A percentile compares a stretch with the other conserved stretches of the same genome.
Evolutionary conservation across 2,113 vertebrate genomes (phyloP).

Genomic region (Takifugu bimaculatus): DNA sequence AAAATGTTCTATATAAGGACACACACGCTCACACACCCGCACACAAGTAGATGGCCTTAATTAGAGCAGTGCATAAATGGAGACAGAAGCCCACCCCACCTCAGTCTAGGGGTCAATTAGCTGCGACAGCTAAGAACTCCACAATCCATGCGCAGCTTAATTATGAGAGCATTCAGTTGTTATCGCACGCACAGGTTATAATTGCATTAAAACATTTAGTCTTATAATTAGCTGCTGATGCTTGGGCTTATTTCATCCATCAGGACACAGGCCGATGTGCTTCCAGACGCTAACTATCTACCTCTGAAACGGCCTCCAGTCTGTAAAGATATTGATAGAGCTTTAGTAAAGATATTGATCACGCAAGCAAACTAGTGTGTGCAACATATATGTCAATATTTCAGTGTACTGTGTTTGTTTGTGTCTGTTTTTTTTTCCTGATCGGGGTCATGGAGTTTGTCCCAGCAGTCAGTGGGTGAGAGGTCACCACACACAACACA

Average conservation of each 20-base stretch:
- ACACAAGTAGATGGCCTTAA: slow-evolving; percentile 35
- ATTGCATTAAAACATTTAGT: slow-evolving; percentile 50
- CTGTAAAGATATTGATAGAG: slow-evolving; percentile 12
- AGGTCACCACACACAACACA: slow-evolving; percentile 7
- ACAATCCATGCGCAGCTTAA: slow-evolving; percentile 52
- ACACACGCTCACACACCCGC: not conserved
- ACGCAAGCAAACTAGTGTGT: slow-evolving; percentile 10
- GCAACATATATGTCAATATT: no score
- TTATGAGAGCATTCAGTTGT: slow-evolving; percentile 61
- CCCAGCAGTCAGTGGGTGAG: no score
- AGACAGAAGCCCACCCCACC: slow-evolving; percentile 43
- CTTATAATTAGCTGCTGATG: slow-evolving; percentile 33
- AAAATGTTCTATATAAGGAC: not conserved
- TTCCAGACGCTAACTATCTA: slow-evolving; percentile 4
- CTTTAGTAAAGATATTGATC: slow-evolving; percentile 14
- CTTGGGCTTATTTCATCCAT: slow-evolving; percentile 2
- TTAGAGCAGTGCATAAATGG: slow-evolving; percentile 53
- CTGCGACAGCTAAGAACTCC: slow-evolving; percentile 46
- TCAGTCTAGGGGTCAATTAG: slow-evolving; percentile 62
- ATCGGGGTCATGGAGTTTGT: no score
- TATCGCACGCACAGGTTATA: slow-evolving; percentile 46
- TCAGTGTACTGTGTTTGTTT: no score
- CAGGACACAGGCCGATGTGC: not conserved
- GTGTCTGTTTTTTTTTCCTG: no score
- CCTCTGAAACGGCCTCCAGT: not conserved